phyloP scores from a whole-genome alignment of 2,888 invertebrate species.

The Pandemis cinnamomeana region DNA sequence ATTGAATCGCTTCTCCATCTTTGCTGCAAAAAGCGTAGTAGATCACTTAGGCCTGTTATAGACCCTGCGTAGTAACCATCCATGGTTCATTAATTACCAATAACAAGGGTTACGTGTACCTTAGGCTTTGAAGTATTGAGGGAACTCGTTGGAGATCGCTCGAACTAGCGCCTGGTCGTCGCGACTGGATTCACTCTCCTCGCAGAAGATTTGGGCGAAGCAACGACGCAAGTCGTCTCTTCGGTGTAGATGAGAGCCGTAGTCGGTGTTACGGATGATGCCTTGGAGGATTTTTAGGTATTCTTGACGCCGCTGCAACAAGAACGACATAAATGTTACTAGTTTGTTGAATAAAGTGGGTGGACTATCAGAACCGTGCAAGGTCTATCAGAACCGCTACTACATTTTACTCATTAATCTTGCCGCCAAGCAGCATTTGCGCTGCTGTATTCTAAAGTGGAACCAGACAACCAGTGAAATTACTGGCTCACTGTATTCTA shows the following conservation, averaged over 20 bases:
- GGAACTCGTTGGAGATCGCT: conserved; percentile 93
- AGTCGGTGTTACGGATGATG: conserved; percentile 92
- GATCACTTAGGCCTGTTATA: conserved; percentile 17
- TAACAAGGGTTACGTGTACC: conserved; percentile 31
- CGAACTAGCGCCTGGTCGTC: conserved; percentile 91
- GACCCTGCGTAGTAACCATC: conserved; percentile 8
- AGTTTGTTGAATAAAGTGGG: no score
- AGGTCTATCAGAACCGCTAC: no score
- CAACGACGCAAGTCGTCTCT: conserved; percentile 92
- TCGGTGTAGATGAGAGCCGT: conserved; percentile 91
- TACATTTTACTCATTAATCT: no score
- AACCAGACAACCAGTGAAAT: no score
- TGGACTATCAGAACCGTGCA: no score
- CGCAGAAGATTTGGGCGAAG: conserved; percentile 94
- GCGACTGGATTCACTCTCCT: conserved; percentile 90
- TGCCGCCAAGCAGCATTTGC: no score
- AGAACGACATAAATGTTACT: background rate
- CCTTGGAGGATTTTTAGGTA: conserved; percentile 92
- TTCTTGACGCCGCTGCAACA: conserved; percentile 87
- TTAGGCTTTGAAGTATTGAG: conserved; percentile 89
- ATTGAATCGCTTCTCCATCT: background rate
- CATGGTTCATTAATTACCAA: conserved; percentile 24
- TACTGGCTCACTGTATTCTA: no score
- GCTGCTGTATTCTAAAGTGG: no score
- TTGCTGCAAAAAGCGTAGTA: conserved; percentile 18